Percentiles rank a stretch among this genome's conserved stretches.
Evolutionary conservation across 2,888 invertebrate species (phyloP).

Genomic region (Chymomyza caudatula): DNA sequence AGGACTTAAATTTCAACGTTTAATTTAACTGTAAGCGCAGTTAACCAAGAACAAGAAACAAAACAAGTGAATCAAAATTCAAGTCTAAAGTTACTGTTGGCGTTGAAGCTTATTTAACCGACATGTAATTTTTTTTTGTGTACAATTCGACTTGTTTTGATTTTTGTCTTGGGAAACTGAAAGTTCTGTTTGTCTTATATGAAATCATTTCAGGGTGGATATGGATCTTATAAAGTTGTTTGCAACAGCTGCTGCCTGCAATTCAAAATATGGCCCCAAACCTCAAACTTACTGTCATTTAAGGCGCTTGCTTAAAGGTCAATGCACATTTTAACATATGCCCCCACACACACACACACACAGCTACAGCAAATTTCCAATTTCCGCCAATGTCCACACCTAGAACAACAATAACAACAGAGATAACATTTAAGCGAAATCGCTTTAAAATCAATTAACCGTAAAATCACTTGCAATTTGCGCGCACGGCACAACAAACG

Average conservation of each 20-base stretch:
- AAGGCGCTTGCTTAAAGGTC: neutral
- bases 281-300: too few relatives aligned
- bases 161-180: too few relatives aligned
- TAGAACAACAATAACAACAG: conserved; percentile 16
- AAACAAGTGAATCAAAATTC: too few relatives aligned
- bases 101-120: too few relatives aligned
- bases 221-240: neutral
- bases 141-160: too few relatives aligned
- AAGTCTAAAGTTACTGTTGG: too few relatives aligned
- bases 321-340: neutral
- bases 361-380: neutral
- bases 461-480: conserved; percentile 76
- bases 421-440: conserved; percentile 73
- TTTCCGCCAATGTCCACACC: neutral
- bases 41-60: too few relatives aligned
- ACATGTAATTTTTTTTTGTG: too few relatives aligned
- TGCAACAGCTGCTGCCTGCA: neutral
- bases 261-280: neutral
- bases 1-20: too few relatives aligned
- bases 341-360: neutral
- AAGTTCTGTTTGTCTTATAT: too few relatives aligned
- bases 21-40: too few relatives aligned
- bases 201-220: too few relatives aligned
- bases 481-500: neutral
- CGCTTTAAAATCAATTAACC: conserved; percentile 78